phyloP scores from a whole-genome alignment of 1,140 invertebrate species.

The Pachypeltis micranthus region DNA sequence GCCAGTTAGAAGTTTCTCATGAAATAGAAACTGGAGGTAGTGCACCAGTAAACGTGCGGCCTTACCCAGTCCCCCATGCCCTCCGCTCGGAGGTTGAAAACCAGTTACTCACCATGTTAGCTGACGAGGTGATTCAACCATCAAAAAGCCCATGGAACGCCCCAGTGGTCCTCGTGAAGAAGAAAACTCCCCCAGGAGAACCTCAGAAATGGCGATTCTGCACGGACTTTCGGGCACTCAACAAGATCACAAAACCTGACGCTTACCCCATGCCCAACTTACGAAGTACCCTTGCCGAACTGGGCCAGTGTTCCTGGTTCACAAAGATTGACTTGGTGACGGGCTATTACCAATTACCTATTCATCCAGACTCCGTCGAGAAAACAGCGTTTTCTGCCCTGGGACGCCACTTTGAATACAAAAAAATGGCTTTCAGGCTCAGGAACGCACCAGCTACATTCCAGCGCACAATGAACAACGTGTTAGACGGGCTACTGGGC shows the following conservation, averaged over 20 bases:
- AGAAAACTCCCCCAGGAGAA: slow-evolving; percentile 13
- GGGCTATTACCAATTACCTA: slow-evolving; percentile 41
- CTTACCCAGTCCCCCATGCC: slow-evolving; percentile 8
- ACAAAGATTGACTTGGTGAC: slow-evolving; percentile 36
- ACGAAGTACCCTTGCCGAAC: background rate
- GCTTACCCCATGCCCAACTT: background rate
- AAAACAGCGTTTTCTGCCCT: slow-evolving; percentile 39
- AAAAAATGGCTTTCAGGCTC: slow-evolving; percentile 33
- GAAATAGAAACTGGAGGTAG: slow-evolving; percentile 12
- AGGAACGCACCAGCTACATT: slow-evolving; percentile 35
- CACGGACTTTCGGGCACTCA: slow-evolving; percentile 35
- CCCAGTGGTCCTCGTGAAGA: background rate
- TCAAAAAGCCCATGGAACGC: slow-evolving; percentile 12
- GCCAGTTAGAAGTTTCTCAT: slow-evolving; percentile 7
- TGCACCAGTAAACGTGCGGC: slow-evolving; percentile 3
- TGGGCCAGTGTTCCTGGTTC: slow-evolving; percentile 32
- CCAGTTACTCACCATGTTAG: slow-evolving; percentile 9
- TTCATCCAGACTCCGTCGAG: slow-evolving; percentile 32
- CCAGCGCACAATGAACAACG: slow-evolving; percentile 32
- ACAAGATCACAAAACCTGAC: slow-evolving; percentile 18
- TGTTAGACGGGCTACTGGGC: slow-evolving; percentile 28
- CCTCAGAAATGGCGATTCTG: slow-evolving; percentile 30
- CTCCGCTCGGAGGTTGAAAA: background rate
- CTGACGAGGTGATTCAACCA: slow-evolving; percentile 16
- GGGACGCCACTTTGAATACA: slow-evolving; percentile 31